phyloP scores from a whole-genome alignment of 2,888 invertebrate genomes.

The Lasioglossum morio region DNA sequence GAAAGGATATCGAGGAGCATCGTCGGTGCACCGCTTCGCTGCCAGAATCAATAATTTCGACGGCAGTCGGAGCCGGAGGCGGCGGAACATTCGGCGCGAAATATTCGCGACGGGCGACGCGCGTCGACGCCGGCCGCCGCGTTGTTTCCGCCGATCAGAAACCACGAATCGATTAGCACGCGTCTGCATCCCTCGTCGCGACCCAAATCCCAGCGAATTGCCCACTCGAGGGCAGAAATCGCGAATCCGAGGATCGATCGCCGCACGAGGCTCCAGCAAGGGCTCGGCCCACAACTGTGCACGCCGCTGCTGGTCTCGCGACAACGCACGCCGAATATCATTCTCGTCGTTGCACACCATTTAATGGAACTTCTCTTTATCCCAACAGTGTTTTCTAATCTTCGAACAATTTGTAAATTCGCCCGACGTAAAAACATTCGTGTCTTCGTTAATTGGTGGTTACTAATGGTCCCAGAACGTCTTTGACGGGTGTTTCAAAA shows the following conservation, averaged over 20 bases:
- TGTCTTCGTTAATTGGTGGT: too few relatives aligned
- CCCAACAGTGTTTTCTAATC: not conserved
- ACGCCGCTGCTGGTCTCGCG: not conserved
- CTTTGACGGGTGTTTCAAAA: not conserved
- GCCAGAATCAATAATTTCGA: constrained; percentile 71
- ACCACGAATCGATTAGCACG: constrained; percentile 26
- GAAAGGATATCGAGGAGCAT: constrained; percentile 68
- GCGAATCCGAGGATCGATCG: constrained; percentile 41
- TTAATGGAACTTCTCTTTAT: not conserved
- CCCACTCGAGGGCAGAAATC: constrained; percentile 27
- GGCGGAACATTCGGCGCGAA: constrained; percentile 58
- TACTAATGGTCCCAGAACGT: not conserved
- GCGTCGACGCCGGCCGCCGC: constrained; percentile 21
- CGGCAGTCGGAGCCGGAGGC: constrained; percentile 36
- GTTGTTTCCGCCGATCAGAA: constrained; percentile 16
- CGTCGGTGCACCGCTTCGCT: constrained; percentile 46
- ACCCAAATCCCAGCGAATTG: constrained; percentile 47
- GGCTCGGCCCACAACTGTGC: not conserved
- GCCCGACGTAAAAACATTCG: too few relatives aligned
- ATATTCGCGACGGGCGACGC: constrained; percentile 33
- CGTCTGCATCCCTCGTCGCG: constrained; percentile 31
- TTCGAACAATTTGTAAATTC: too few relatives aligned
- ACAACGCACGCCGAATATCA: not conserved
- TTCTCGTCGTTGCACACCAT: not conserved
- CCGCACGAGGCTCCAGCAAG: not conserved